Conservation (phyloP, 2,113 vertebrate species). For the Nymphicus hollandicus region DNA sequence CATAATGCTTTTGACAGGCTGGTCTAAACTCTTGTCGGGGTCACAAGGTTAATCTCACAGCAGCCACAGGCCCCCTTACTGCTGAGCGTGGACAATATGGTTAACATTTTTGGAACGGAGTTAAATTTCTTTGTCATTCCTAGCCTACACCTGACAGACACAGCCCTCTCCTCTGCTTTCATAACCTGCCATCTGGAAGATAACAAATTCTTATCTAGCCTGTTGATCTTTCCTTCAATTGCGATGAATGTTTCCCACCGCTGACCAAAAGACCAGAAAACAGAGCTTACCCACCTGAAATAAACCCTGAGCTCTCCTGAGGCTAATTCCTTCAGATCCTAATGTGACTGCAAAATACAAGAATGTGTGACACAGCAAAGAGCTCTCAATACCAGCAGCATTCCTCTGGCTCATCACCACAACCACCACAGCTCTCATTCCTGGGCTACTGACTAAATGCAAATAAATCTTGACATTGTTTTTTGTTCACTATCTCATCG, state of each 20-base stretch:
- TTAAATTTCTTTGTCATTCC: conserved; percentile 53
- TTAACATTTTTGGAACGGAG: conserved; percentile 53
- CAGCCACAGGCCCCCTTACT: conserved; percentile 38
- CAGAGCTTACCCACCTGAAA: conserved; percentile 53
- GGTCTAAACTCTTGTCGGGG: conserved; percentile 49
- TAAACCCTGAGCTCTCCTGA: conserved; percentile 44
- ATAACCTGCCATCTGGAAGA: conserved; percentile 56
- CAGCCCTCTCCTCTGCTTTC: conserved; percentile 24
- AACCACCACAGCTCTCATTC: conserved; percentile 30
- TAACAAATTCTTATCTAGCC: conserved; percentile 39
- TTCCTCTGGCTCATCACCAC: conserved; percentile 36
- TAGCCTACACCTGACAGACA: conserved; percentile 19
- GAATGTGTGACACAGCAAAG: conserved; percentile 62
- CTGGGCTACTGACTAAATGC: conserved; percentile 17
- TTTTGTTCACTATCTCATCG: conserved; percentile 8
- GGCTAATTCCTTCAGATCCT: conserved; percentile 54
- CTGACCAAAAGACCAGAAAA: conserved; percentile 22
- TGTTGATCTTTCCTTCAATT: background rate
- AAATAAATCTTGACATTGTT: conserved; percentile 31
- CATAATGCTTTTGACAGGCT: conserved; percentile 41
- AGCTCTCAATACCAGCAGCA: conserved; percentile 40
- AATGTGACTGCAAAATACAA: conserved; percentile 23
- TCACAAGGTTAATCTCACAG: conserved; percentile 58
- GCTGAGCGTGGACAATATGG: conserved; percentile 54
- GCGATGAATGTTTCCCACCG: background rate